Percentiles rank a stretch among this genome's conserved stretches.
phyloP scores from a whole-genome alignment of 2,888 invertebrate genomes.

The Gasteruption jaculator region DNA sequence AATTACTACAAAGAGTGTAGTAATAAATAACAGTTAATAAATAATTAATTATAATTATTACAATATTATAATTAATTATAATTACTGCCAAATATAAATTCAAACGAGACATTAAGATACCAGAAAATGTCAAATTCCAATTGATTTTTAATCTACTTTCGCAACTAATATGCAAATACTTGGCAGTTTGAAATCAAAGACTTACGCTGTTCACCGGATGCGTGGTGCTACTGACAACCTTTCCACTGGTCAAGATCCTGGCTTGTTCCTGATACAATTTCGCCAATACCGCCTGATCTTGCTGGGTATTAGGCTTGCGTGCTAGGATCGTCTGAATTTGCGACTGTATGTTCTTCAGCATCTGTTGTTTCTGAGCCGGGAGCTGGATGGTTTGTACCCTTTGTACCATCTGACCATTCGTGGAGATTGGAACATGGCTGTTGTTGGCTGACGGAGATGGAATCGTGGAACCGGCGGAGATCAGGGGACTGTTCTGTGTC shows the following conservation, averaged over 20 bases:
- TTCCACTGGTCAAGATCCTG: constrained; percentile 68
- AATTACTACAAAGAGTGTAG: neutral
- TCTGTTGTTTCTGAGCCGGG: constrained; percentile 69
- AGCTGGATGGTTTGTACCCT: constrained; percentile 70
- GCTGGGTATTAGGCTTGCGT: constrained; percentile 53
- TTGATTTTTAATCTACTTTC: neutral
- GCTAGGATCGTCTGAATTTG: constrained; percentile 65
- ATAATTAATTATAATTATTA: constrained; percentile 3
- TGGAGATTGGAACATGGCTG: constrained; percentile 32
- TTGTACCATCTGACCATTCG: constrained; percentile 51
- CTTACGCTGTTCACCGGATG: constrained; percentile 38
- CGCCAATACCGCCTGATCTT: constrained; percentile 57
- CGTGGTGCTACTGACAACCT: constrained; percentile 54
- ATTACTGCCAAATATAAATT: no score
- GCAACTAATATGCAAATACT: neutral
- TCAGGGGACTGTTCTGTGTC: constrained; percentile 24
- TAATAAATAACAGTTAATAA: neutral
- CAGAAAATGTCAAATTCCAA: neutral
- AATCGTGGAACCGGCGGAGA: constrained; percentile 31
- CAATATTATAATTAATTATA: neutral
- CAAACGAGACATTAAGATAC: no score
- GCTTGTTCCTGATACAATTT: constrained; percentile 66
- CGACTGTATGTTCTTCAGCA: constrained; percentile 50
- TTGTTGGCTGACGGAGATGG: constrained; percentile 30
- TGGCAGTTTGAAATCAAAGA: constrained; percentile 10